Conservation (phyloP, 2,797 vertebrate genomes). For the Pseudochaenichthys georgianus region DNA sequence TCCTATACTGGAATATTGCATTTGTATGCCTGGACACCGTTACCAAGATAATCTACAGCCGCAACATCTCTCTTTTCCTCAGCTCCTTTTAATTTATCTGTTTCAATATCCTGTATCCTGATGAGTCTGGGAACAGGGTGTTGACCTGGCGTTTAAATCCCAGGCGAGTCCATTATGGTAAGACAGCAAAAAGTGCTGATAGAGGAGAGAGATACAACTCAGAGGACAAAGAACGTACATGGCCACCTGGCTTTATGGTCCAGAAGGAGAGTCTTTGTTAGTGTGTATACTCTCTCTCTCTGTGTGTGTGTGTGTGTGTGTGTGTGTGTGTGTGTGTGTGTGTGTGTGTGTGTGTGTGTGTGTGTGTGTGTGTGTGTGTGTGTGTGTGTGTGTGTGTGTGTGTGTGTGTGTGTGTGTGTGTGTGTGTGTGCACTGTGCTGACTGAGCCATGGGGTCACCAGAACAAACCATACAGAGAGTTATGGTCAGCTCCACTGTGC, state of each 20-base stretch:
- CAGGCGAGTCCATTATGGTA: slow-evolving; percentile 73
- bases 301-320: slow-evolving; percentile 32
- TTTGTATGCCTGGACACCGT: slow-evolving; percentile 32
- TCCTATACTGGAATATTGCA: slow-evolving; percentile 55
- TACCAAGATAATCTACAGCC: slow-evolving; percentile 49
- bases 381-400: slow-evolving; percentile 7
- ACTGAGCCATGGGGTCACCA: slow-evolving; percentile 55
- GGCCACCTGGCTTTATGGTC: slow-evolving; percentile 70
- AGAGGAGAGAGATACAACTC: slow-evolving; percentile 70
- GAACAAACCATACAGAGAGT: slow-evolving; percentile 57
- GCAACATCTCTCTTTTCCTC: slow-evolving; percentile 63
- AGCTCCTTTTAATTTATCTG: slow-evolving; percentile 76
- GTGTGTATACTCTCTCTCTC: slow-evolving; percentile 30
- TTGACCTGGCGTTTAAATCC: slow-evolving; percentile 81
- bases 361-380: slow-evolving; percentile 34
- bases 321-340: slow-evolving; percentile 21
- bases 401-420: slow-evolving; percentile 32
- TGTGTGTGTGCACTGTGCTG: slow-evolving; percentile 35
- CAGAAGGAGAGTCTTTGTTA: slow-evolving; percentile 38
- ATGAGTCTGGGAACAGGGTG: slow-evolving; percentile 69
- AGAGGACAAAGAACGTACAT: slow-evolving; percentile 76
- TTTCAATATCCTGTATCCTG: slow-evolving; percentile 82
- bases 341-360: slow-evolving; percentile 36
- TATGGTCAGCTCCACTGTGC: slow-evolving; percentile 63
- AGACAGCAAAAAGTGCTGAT: slow-evolving; percentile 74